A percentile compares a stretch with the other conserved stretches of the same genome.
Conservation (phyloP, 2,797 vertebrate genomes). For the Carduelis carduelis region DNA sequence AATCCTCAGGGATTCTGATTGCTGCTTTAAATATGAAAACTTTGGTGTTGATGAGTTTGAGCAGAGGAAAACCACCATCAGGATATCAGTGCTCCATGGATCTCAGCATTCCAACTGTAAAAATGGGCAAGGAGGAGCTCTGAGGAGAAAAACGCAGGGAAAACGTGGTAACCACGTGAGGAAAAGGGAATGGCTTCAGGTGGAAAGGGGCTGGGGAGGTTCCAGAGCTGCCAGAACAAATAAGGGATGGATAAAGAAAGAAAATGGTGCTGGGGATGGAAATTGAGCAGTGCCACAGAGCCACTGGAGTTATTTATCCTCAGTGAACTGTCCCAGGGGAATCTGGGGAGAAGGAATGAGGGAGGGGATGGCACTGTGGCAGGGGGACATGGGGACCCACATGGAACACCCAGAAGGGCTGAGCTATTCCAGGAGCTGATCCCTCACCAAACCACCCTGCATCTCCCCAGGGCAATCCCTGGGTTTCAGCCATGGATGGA, state of each 20-base stretch:
- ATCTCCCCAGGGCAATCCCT: rapidly evolving
- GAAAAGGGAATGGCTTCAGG: neutral
- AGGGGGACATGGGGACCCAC: rapidly evolving
- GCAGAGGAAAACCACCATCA: neutral
- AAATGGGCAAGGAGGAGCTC: neutral
- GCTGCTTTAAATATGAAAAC: neutral
- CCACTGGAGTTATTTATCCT: neutral
- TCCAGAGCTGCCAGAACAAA: neutral
- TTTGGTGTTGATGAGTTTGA: neutral
- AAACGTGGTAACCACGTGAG: rapidly evolving
- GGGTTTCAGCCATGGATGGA: neutral
- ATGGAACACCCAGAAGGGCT: rapidly evolving
- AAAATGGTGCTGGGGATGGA: neutral
- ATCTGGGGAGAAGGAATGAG: neutral
- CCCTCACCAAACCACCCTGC: neutral
- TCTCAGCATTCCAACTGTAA: neutral
- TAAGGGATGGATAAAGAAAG: neutral
- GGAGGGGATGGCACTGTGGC: neutral
- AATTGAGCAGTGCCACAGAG: rapidly evolving
- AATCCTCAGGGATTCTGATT: neutral
- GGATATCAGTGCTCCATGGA: rapidly evolving
- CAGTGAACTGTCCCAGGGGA: too few relatives aligned
- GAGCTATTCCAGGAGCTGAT: neutral
- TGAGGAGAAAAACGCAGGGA: neutral
- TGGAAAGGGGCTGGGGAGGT: neutral